phyloP scores from a whole-genome alignment of 2,113 vertebrate species.

The Vulpes ferrilata region DNA sequence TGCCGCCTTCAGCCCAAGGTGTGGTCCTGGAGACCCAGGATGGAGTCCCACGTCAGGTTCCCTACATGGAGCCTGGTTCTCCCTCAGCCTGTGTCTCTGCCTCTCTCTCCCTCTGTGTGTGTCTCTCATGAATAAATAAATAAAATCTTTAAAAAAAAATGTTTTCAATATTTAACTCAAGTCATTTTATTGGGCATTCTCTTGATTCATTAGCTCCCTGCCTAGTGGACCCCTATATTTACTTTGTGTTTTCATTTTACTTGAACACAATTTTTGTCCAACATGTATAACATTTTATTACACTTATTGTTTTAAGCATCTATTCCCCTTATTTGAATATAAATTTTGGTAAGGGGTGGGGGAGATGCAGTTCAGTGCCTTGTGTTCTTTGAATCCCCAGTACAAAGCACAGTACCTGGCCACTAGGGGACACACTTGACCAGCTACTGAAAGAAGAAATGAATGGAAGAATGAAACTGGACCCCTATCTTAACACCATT shows the following conservation, averaged over 20 bases:
- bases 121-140: too few relatives aligned
- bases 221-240: background rate
- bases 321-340: background rate
- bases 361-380: background rate
- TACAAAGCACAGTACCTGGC: background rate
- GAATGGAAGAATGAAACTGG: background rate
- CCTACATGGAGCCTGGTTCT: too few relatives aligned
- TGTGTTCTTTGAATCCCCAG: background rate
- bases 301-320: background rate
- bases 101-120: too few relatives aligned
- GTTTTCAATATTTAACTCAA: background rate
- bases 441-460: slow-evolving; percentile 2
- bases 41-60: too few relatives aligned
- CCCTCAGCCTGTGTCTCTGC: too few relatives aligned
- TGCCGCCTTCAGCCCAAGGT: too few relatives aligned
- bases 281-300: background rate
- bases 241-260: background rate
- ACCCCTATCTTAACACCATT: background rate
- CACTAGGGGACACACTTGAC: background rate
- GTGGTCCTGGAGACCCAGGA: too few relatives aligned
- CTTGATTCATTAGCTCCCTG: background rate
- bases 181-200: background rate
- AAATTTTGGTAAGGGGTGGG: background rate
- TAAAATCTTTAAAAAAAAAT: too few relatives aligned
- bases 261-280: background rate